Base-by-base conservation (phyloP, 2,113 vertebrate genomes). In the Pelusios castaneus region DNA sequence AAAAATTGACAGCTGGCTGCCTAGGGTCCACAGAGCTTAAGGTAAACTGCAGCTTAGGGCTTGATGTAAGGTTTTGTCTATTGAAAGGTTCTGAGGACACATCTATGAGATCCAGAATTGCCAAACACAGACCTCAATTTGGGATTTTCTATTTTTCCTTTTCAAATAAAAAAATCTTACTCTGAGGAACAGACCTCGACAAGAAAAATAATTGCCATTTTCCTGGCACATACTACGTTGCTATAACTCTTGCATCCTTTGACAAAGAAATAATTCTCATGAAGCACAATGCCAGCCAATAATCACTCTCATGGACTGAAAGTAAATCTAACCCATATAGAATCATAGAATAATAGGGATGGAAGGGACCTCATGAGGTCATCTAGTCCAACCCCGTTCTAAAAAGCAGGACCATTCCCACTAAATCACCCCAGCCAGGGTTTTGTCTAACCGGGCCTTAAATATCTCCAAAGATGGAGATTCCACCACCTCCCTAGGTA, bases 1-100 rank as follows among this genome's bases (percentile, higher is more conserved):
- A 56, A 67, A 92, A 89, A 95, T 89, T 73, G 88, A 79, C 91
- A 90, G 88, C 5, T 87, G 83, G 84, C 85, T 92, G 52, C 81
- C 60, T 87, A 38, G 43, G 51, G 41, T 16, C 87, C 49, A 17
- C 45, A 31, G 5, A 54, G 84, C 0, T 4, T 27, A 85, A 1
- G 78, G 70, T 38, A 70, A 70, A 70, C 10, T 70, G n/a, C 19
- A 21, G n/a, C 9, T 70, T 22, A 38, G n/a, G 19, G 9, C 63
- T 70, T 70, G 63, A 70, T 38, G 67, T 9, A 22, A 85, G 47
- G 51, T 49, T 2, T 1, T 47, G 79, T 52, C 85, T 91, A 2
- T 29, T 67, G 49, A 76, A 34, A 60, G 56, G 22, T 81, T 60
- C 60, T 82, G 51, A 89, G 0, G 1, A 58, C 45, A 90, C 43